Conservation (phyloP, 2,888 invertebrate genomes). For the Escarpia spicata region DNA sequence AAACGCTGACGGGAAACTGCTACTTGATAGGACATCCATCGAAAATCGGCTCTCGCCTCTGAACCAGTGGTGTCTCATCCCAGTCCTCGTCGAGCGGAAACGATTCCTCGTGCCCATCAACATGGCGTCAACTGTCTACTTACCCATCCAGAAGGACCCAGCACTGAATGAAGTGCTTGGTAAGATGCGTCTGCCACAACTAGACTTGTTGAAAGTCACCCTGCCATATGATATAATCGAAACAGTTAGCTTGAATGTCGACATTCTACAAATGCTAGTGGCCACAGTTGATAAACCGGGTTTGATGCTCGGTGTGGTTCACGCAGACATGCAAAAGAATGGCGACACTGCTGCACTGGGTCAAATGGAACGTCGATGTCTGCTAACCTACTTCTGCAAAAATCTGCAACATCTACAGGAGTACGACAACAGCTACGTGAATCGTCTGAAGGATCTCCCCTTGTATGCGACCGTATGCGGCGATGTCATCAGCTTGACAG, state of each 20-base stretch:
- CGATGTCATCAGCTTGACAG: slow-evolving; percentile 36
- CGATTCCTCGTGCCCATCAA: slow-evolving; percentile 28
- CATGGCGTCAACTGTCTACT: not conserved
- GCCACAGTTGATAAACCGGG: slow-evolving; percentile 39
- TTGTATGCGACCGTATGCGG: slow-evolving; percentile 39
- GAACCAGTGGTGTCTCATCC: slow-evolving; percentile 36
- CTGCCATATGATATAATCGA: not conserved
- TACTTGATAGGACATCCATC: not conserved
- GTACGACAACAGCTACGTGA: slow-evolving; percentile 24
- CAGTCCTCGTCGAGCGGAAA: slow-evolving; percentile 24
- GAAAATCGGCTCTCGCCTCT: slow-evolving; percentile 29
- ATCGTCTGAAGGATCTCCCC: slow-evolving; percentile 35
- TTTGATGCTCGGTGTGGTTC: slow-evolving; percentile 31
- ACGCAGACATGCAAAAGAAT: slow-evolving; percentile 22
- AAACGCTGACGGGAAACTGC: not conserved
- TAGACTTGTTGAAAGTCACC: slow-evolving; percentile 31
- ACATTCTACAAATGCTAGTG: slow-evolving; percentile 34
- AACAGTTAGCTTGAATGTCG: slow-evolving; percentile 25
- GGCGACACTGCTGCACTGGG: not conserved
- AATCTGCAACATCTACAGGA: slow-evolving; percentile 30
- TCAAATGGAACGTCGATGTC: slow-evolving; percentile 22
- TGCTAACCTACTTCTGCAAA: slow-evolving; percentile 38
- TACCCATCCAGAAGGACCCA: slow-evolving; percentile 17
- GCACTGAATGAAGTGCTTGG: slow-evolving; percentile 28
- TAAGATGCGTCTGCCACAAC: slow-evolving; percentile 37